phyloP scores from a whole-genome alignment of 1,140 invertebrate genomes.

The Brachionus sp. region DNA sequence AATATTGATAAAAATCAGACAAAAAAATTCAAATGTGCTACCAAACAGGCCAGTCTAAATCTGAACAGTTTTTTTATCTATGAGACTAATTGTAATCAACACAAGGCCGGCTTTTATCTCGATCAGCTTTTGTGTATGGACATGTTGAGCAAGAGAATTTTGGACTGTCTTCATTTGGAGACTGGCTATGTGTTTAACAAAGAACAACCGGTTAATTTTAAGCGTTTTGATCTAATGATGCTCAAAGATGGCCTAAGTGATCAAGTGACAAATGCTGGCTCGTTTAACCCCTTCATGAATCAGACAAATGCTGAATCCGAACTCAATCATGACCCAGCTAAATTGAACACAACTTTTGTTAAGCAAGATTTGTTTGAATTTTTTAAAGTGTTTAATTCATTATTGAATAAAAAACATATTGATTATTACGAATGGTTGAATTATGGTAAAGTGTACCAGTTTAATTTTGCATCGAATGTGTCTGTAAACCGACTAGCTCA shows the following conservation, averaged over 20 bases:
- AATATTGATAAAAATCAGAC: background rate
- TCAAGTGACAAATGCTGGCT: background rate
- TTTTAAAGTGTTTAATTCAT: background rate
- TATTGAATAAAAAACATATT: constrained; percentile 9
- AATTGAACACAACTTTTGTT: constrained; percentile 10
- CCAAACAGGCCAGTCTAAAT: background rate
- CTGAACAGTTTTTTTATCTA: background rate
- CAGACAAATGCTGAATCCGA: background rate
- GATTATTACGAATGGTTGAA: background rate
- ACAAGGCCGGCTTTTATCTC: background rate
- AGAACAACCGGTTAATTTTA: constrained; percentile 16
- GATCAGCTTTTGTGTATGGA: background rate
- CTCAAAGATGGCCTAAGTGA: constrained; percentile 20
- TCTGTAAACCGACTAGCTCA: constrained; percentile 23
- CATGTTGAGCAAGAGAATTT: background rate
- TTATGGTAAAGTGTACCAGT: background rate
- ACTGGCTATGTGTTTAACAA: background rate
- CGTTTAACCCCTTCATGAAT: constrained; percentile 13
- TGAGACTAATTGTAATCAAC: background rate
- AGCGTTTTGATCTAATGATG: background rate
- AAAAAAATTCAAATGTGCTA: background rate
- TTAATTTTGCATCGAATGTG: background rate
- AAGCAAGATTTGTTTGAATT: background rate
- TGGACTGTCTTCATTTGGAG: background rate
- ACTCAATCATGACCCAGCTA: background rate